Conservation (phyloP, 2,888 invertebrate species). For the Chalcis sispes region DNA sequence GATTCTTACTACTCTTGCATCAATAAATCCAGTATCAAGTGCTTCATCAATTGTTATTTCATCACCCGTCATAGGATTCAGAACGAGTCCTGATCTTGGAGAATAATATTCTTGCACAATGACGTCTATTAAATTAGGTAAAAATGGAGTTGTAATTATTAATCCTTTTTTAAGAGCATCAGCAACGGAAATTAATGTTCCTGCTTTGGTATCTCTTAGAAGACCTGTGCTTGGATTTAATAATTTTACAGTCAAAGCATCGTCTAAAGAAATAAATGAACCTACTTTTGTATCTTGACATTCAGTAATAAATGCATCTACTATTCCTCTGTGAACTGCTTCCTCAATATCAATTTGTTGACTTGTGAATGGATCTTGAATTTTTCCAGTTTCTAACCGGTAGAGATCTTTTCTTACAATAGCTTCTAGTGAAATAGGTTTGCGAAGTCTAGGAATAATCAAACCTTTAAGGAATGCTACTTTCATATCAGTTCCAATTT, state of each 20-base stretch:
- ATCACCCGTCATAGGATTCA: slow-evolving; percentile 87
- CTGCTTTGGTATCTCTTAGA: slow-evolving; percentile 84
- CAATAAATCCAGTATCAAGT: slow-evolving; percentile 83
- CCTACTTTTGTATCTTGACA: slow-evolving; percentile 87
- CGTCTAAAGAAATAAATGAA: slow-evolving; percentile 84
- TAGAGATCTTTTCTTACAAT: slow-evolving; percentile 84
- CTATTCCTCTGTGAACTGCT: slow-evolving; percentile 86
- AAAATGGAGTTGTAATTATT: slow-evolving; percentile 84
- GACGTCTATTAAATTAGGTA: slow-evolving; percentile 85
- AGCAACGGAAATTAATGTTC: slow-evolving; percentile 83
- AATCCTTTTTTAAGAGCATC: slow-evolving; percentile 84
- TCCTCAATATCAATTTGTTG: slow-evolving; percentile 85
- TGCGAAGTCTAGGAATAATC: slow-evolving; percentile 82
- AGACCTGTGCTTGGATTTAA: slow-evolving; percentile 84
- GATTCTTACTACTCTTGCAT: slow-evolving; percentile 84
- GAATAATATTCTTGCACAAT: slow-evolving; percentile 87
- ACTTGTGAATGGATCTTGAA: slow-evolving; percentile 84
- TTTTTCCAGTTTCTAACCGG: slow-evolving; percentile 83
- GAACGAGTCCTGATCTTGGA: slow-evolving; percentile 84
- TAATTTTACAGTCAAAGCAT: slow-evolving; percentile 84
- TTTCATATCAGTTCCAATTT: slow-evolving; percentile 83
- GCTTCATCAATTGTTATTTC: slow-evolving; percentile 87
- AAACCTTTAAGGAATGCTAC: slow-evolving; percentile 84
- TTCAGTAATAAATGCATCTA: slow-evolving; percentile 88
- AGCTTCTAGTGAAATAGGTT: slow-evolving; percentile 88